phyloP scores from a whole-genome alignment of 2,888 invertebrate genomes.

The Ennomos quercinarius region DNA sequence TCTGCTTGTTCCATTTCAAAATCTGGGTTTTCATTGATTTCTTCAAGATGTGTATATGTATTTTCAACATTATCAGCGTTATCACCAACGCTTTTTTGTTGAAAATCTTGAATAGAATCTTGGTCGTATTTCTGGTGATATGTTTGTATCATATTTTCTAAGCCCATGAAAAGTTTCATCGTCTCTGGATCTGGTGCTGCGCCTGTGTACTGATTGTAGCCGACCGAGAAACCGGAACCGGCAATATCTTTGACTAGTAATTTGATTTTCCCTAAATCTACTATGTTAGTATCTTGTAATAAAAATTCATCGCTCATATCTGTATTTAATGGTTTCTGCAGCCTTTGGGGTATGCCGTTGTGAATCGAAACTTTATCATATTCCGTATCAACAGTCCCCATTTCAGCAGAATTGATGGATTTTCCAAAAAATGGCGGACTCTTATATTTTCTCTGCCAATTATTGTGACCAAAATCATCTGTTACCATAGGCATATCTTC shows the following conservation, averaged over 20 bases:
- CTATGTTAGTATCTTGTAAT: slow-evolving; percentile 42
- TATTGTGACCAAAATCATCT: slow-evolving; percentile 48
- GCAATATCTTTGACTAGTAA: slow-evolving; percentile 69
- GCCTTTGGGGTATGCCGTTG: slow-evolving; percentile 65
- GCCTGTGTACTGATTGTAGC: slow-evolving; percentile 71
- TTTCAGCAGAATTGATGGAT: slow-evolving; percentile 69
- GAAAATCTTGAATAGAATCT: background rate
- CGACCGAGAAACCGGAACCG: slow-evolving; percentile 71
- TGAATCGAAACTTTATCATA: slow-evolving; percentile 55
- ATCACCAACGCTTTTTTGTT: slow-evolving; percentile 12
- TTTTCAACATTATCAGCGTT: background rate
- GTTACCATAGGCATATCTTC: slow-evolving; percentile 45
- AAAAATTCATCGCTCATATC: slow-evolving; percentile 44
- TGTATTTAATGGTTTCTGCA: slow-evolving; percentile 66
- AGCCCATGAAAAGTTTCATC: slow-evolving; percentile 66
- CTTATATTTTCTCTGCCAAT: slow-evolving; percentile 50
- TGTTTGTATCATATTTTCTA: slow-evolving; percentile 65
- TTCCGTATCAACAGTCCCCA: slow-evolving; percentile 59
- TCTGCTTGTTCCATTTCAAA: slow-evolving; percentile 26
- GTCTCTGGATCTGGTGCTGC: slow-evolving; percentile 68
- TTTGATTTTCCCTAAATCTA: slow-evolving; percentile 61
- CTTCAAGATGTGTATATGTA: slow-evolving; percentile 7
- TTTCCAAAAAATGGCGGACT: slow-evolving; percentile 63
- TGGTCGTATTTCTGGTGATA: slow-evolving; percentile 64
- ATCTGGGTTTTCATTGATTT: slow-evolving; percentile 23